phyloP scores from a whole-genome alignment of 2,888 invertebrate genomes.

The Ectemnius continuus region DNA sequence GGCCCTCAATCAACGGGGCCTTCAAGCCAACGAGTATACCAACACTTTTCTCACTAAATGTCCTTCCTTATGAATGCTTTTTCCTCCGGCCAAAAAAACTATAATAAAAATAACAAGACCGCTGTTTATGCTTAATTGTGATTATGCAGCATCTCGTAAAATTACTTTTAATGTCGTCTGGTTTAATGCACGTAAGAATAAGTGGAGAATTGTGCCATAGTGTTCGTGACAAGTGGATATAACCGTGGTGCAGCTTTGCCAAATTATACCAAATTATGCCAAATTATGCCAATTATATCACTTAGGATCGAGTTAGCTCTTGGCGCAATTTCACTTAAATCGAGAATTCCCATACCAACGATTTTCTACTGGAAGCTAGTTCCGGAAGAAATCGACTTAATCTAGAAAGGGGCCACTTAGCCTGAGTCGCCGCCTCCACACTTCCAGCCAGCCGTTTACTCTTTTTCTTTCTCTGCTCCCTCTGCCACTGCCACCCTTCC shows the following conservation, averaged over 20 bases:
- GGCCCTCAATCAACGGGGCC: too few relatives aligned
- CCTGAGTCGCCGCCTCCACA: slow-evolving; percentile 19
- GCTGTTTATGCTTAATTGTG: too few relatives aligned
- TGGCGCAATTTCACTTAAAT: slow-evolving; percentile 57
- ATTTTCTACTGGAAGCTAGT: slow-evolving; percentile 53
- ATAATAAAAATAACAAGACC: too few relatives aligned
- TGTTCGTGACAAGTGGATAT: slow-evolving; percentile 24
- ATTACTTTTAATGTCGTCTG: too few relatives aligned
- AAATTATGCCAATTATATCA: slow-evolving; percentile 56
- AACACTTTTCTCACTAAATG: too few relatives aligned
- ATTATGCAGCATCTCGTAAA: too few relatives aligned
- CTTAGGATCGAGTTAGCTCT: slow-evolving; percentile 35
- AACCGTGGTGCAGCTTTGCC: slow-evolving; percentile 51
- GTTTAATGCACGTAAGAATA: too few relatives aligned
- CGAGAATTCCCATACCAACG: slow-evolving; percentile 45
- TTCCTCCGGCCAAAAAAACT: too few relatives aligned
- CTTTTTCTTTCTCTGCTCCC: slow-evolving; percentile 1
- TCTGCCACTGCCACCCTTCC: background rate
- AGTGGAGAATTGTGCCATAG: too few relatives aligned
- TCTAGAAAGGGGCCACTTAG: slow-evolving; percentile 50
- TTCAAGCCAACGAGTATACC: too few relatives aligned
- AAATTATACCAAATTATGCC: slow-evolving; percentile 54
- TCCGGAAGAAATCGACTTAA: slow-evolving; percentile 46
- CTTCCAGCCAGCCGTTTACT: background rate
- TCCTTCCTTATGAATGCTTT: too few relatives aligned